These are phyloP conservation scores for Furcula furcula DNA, from an alignment of 2,888 invertebrate genomes.

Conservation along the genomic window DNA sequence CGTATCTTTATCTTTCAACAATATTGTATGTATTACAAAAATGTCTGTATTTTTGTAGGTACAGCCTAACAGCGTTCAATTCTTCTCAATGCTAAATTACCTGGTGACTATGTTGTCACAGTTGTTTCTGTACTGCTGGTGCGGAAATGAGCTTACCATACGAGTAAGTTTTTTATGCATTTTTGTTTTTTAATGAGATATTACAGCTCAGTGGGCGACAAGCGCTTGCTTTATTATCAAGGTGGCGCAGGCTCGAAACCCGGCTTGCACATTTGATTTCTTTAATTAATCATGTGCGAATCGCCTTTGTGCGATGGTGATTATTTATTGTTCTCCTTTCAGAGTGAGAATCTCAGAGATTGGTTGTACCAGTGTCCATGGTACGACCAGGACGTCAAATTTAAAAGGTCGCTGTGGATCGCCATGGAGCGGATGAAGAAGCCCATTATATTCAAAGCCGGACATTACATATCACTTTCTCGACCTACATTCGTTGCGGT, in stretches of 20 bases:
- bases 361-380: slow-evolving; percentile 79
- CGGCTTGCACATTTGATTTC: no score
- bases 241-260: no score
- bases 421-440: slow-evolving; percentile 76
- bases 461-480: slow-evolving; percentile 74
- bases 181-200: not conserved
- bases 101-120: slow-evolving; percentile 77
- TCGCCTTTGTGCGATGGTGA: no score
- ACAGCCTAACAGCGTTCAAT: slow-evolving; percentile 62
- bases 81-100: slow-evolving; percentile 64
- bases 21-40: no score
- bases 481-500: slow-evolving; percentile 78
- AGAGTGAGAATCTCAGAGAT: slow-evolving; percentile 73
- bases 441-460: slow-evolving; percentile 74
- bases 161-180: slow-evolving; percentile 36
- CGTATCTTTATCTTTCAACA: no score
- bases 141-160: slow-evolving; percentile 73
- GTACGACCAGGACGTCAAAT: slow-evolving; percentile 70
- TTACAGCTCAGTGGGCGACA: no score
- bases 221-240: no score
- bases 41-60: slow-evolving; percentile 52
- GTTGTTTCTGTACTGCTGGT: slow-evolving; percentile 78
- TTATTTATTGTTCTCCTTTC: not conserved
- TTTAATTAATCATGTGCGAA: no score
- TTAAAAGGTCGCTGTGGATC: slow-evolving; percentile 63